A percentile compares a stretch with the other conserved stretches of the same genome.
Conservation (phyloP, 2,113 vertebrate genomes). For the Channa maculata region DNA sequence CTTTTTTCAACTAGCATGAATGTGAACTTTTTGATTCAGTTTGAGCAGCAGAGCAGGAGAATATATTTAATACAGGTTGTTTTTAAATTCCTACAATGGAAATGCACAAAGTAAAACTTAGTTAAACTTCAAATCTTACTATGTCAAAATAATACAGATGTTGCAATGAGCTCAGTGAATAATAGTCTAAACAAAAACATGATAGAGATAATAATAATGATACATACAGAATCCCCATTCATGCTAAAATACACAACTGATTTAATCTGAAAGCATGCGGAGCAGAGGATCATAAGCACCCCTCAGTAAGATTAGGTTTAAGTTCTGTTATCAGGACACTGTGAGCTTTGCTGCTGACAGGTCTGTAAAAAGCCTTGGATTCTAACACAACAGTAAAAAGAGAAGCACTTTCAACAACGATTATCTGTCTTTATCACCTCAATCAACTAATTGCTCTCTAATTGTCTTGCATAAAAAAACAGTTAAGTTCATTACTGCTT, state of each 20-base stretch:
- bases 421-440: conserved; percentile 75
- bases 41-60: conserved; percentile 57
- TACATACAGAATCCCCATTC: conserved; percentile 75
- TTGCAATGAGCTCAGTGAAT: conserved; percentile 29
- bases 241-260: conserved; percentile 86
- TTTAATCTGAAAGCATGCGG: conserved; percentile 66
- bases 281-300: conserved; percentile 52
- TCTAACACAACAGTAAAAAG: conserved; percentile 60
- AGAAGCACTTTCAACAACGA: conserved; percentile 62
- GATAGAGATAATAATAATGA: conserved; percentile 19
- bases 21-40: conserved; percentile 69
- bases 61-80: conserved; percentile 29
- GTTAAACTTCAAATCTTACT: background rate
- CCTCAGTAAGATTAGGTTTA: conserved; percentile 38
- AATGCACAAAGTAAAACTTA: conserved; percentile 22
- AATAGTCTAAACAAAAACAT: conserved; percentile 17
- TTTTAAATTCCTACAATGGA: conserved; percentile 19
- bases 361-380: conserved; percentile 58
- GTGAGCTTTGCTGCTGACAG: conserved; percentile 56
- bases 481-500: conserved; percentile 72
- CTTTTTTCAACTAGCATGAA: conserved; percentile 88
- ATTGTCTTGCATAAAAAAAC: conserved; percentile 70
- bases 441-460: conserved; percentile 74
- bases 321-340: conserved; percentile 57
- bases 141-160: conserved; percentile 12